These are phyloP conservation scores for Ictidomys tridecemlineatus DNA, from an alignment of 2,113 vertebrate species.

Conservation along the genomic window DNA sequence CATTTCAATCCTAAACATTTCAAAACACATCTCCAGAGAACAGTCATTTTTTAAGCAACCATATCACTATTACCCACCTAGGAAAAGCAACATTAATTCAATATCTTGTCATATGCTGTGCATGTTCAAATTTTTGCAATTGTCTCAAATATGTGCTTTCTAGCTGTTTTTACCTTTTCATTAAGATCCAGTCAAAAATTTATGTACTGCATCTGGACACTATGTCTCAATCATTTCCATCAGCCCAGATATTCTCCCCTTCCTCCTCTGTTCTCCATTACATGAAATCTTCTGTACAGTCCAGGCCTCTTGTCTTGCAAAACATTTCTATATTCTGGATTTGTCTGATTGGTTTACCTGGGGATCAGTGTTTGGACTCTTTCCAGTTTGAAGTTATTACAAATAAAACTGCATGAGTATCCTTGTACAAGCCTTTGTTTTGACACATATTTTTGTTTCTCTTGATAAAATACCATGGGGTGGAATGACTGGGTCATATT, in stretches of 20 bases:
- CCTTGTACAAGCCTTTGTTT: neutral
- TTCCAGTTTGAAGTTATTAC: neutral
- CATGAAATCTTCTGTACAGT: neutral
- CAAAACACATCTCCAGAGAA: neutral
- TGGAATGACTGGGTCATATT: neutral
- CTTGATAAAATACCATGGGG: neutral
- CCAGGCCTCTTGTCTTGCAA: neutral
- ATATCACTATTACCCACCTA: neutral
- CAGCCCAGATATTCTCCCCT: neutral
- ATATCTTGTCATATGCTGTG: neutral
- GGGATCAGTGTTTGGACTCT: neutral
- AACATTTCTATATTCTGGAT: neutral
- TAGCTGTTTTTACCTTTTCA: neutral
- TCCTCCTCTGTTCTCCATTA: neutral
- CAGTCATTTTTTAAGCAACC: neutral
- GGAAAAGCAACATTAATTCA: conserved; percentile 29
- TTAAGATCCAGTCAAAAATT: neutral
- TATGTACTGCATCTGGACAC: neutral
- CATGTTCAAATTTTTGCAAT: neutral
- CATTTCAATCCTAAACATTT: neutral
- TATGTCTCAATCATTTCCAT: neutral
- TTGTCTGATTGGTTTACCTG: neutral
- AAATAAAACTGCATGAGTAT: neutral
- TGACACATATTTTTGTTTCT: neutral
- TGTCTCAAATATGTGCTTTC: neutral